These are phyloP conservation scores for Sinocyclocheilus rhinocerous DNA, from an alignment of 2,113 vertebrate genomes.

Conservation along the genomic window DNA sequence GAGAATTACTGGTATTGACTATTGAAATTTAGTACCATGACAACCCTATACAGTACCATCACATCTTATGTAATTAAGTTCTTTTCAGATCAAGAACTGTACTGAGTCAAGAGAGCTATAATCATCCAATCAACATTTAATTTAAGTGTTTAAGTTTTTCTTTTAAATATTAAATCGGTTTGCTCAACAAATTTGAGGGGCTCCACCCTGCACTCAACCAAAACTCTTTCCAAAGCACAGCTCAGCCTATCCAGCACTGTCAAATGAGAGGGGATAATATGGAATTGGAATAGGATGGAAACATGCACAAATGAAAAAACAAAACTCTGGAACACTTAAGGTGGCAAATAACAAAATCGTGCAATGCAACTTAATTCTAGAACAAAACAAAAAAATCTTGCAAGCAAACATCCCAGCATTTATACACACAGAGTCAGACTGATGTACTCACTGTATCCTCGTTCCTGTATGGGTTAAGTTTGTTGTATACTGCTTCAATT, in stretches of 20 bases:
- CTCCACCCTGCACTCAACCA: conserved; percentile 9
- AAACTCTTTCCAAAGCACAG: conserved; percentile 12
- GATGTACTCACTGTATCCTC: conserved; percentile 96
- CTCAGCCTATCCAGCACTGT: not conserved
- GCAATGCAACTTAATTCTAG: not conserved
- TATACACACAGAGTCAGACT: conserved; percentile 9
- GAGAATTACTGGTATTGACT: not conserved
- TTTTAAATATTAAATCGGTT: not conserved
- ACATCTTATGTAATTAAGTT: not conserved
- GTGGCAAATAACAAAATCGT: conserved; percentile 1
- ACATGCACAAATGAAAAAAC: not conserved
- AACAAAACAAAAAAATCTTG: conserved; percentile 13
- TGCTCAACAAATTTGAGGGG: not conserved
- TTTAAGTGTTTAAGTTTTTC: not conserved
- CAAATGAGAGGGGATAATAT: not conserved
- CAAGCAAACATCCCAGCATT: conserved; percentile 7
- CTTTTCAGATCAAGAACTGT: not conserved
- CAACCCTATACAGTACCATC: not conserved
- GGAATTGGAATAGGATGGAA: not conserved
- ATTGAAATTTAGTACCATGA: not conserved
- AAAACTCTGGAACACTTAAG: not conserved
- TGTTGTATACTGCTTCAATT: conserved; percentile 99
- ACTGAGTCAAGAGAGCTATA: not conserved
- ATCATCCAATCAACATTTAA: not conserved
- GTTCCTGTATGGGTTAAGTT: conserved; percentile 97